Conservation (phyloP, 2,888 invertebrate species). For the Zootermopsis nevadensis region DNA sequence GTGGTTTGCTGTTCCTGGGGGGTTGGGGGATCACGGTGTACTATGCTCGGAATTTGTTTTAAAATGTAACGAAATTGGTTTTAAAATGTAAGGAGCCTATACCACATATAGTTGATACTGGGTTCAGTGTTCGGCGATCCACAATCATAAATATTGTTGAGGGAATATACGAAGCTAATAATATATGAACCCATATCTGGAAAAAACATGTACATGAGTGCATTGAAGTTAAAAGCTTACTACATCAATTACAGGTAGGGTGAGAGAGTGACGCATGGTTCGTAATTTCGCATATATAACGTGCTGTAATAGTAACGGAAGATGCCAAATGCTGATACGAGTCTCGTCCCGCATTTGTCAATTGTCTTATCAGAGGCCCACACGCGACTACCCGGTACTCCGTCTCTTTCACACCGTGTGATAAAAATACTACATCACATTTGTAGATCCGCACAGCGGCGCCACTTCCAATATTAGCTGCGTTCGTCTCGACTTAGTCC, state of each 20-base stretch:
- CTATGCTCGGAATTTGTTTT: neutral
- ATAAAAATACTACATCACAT: conserved; percentile 31
- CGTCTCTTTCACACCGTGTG: conserved; percentile 33
- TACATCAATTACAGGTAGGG: conserved; percentile 35
- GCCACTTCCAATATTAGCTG: conserved; percentile 9
- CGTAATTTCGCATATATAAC: conserved; percentile 28
- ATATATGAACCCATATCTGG: conserved; percentile 30
- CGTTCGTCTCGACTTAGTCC: neutral
- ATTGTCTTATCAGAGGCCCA: conserved; percentile 35
- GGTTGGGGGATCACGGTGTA: neutral
- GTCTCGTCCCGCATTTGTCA: conserved; percentile 36
- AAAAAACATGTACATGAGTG: conserved; percentile 2
- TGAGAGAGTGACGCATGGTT: conserved; percentile 18
- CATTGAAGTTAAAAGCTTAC: conserved; percentile 19
- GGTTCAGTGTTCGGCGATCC: neutral
- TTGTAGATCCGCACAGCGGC: neutral
- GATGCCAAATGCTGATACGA: conserved; percentile 26
- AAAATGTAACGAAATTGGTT: neutral
- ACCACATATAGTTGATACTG: neutral
- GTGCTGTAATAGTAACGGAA: conserved; percentile 6
- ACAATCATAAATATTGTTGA: conserved; percentile 32
- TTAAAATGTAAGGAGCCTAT: neutral
- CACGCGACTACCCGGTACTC: neutral
- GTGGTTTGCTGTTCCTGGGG: neutral
- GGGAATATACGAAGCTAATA: conserved; percentile 21